Base-by-base conservation (phyloP, 2,888 invertebrate genomes). In the Drosophila rubida region DNA sequence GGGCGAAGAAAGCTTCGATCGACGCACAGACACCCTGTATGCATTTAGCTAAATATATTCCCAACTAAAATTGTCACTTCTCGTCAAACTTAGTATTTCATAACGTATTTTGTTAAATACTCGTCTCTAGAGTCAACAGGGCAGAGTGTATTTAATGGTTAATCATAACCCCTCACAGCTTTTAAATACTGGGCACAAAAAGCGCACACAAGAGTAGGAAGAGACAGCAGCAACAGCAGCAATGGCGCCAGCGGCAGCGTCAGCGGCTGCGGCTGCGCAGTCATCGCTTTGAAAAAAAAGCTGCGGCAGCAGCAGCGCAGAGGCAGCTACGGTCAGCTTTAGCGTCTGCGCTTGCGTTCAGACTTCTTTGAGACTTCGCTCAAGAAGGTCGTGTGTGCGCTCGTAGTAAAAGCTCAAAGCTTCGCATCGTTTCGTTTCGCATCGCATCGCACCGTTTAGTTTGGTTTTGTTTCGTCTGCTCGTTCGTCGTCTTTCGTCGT, bases 311-410 rank as follows among this genome's bases (percentile, higher is more conserved):
- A 44, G 48, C 59, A 35, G 39, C 50, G 19, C 42, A 57, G 41
- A 60, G 22, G 13, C 72, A 72, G 70, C 74, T 55, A 73, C 72
- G 76, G 73, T 76, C 72, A 67, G 83, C 75, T 74, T 74, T 75
- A 46, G 69, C 76, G 57, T 48, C 66, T 79, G 84, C 87, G 83
- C 82, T 79, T 80, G 83, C 84, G 86, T 83, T 90, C 90, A 92
- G 91, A 92, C 91, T 91, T 92, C 92, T 91, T 91, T 90, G 91
- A 91, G 92, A 90, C 90, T 87, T 89, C 88, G 91, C 92, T 91
- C 91, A 90, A 89, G 92, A 92, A 92, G 92, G 92, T 92, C 91
- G 92, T 82, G 79, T 84, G 65, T 62, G 61, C 76, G 69, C 64
- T 67, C 55, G 74, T 63, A 25, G 48, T 14, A 48, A 50, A 64